Percentiles rank a stretch among this genome's conserved stretches.
These are phyloP conservation scores for Zingel zingel DNA, from an alignment of 2,113 vertebrate species.

Conservation along the genomic window DNA sequence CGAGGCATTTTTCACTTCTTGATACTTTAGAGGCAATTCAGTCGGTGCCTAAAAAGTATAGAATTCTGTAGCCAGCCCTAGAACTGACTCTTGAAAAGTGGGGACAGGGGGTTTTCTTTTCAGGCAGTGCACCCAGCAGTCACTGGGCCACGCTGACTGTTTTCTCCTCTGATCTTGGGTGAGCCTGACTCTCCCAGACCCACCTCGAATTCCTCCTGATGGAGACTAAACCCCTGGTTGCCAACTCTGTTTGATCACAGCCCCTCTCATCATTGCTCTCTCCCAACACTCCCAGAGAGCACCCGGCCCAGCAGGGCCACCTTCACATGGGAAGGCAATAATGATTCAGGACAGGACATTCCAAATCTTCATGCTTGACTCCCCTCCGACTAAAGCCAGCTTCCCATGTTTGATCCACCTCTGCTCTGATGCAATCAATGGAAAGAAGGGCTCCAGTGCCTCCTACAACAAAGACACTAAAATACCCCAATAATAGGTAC, in stretches of 20 bases:
- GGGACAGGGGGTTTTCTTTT: not conserved
- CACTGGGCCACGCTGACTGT: not conserved
- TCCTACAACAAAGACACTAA: conserved; percentile 48
- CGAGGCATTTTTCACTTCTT: no score
- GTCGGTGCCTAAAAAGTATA: no score
- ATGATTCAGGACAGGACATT: conserved; percentile 58
- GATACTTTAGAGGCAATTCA: no score
- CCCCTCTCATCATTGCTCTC: conserved; percentile 1
- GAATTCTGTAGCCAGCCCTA: no score
- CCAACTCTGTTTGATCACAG: conserved; percentile 61
- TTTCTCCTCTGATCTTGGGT: conserved; percentile 14
- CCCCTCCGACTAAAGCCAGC: conserved; percentile 54
- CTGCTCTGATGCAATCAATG: conserved; percentile 46
- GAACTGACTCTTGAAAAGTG: not conserved
- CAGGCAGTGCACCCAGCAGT: not conserved
- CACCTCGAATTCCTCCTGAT: not conserved
- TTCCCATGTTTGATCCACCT: conserved; percentile 56
- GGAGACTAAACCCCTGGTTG: conserved; percentile 26
- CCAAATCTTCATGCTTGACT: conserved; percentile 56
- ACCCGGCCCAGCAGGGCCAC: not conserved
- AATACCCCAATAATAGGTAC: conserved; percentile 38
- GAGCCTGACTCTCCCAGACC: not conserved
- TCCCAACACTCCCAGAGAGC: not conserved
- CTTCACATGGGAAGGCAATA: conserved; percentile 31
- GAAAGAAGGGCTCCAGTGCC: conserved; percentile 26